These are phyloP conservation scores for Phyllotis vaccarum DNA, from an alignment of 2,797 vertebrate genomes.

Conservation along the genomic window DNA sequence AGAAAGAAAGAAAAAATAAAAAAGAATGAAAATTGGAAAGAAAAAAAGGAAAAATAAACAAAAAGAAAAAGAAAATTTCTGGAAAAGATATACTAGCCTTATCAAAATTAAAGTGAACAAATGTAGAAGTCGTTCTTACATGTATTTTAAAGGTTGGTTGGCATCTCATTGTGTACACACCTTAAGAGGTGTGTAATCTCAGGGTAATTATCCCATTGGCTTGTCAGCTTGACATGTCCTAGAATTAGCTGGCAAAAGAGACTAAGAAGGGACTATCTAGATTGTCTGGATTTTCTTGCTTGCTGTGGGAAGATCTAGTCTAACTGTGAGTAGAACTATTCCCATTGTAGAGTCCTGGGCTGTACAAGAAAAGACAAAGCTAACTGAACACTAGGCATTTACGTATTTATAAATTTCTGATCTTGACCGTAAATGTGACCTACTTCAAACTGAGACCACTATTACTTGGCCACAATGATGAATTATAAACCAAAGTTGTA, in stretches of 20 bases:
- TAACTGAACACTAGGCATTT: not conserved
- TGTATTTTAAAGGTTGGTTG: not conserved
- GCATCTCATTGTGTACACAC: not conserved
- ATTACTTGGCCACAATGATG: not conserved
- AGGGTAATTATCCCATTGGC: not conserved
- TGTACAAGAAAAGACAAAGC: not conserved
- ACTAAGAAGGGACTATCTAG: not conserved
- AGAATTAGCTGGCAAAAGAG: not conserved
- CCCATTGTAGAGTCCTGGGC: not conserved
- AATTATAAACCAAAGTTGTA: not conserved
- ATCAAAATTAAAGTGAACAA: not conserved
- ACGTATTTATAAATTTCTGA: not conserved
- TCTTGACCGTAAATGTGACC: not conserved
- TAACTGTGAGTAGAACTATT: not conserved
- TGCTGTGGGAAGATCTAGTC: not conserved
- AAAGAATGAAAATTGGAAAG: not conserved
- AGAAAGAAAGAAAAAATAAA: not conserved
- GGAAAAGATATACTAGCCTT: not conserved
- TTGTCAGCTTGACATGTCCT: not conserved
- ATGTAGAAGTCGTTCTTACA: not conserved
- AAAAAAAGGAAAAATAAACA: not conserved
- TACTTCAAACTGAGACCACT: not conserved
- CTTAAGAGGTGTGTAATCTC: not conserved
- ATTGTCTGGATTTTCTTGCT: not conserved
- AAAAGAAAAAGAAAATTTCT: not conserved